These are phyloP conservation scores for Periophthalmus modestus DNA, from an alignment of 2,113 vertebrate genomes.

Conservation along the genomic window DNA sequence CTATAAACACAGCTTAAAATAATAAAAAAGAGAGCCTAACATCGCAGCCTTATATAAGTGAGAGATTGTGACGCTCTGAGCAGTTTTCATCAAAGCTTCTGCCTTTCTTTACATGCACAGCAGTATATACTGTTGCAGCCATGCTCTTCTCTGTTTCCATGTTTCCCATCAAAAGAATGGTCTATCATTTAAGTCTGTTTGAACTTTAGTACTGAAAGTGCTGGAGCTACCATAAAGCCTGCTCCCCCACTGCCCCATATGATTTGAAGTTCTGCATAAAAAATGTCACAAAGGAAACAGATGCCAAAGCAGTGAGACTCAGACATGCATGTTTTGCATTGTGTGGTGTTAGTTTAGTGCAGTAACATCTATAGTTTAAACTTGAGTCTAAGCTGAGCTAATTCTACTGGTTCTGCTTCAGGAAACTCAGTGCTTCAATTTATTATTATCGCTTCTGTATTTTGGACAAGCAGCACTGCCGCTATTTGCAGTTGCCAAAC, in stretches of 20 bases:
- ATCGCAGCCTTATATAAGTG: not conserved
- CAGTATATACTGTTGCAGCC: not conserved
- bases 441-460: not conserved
- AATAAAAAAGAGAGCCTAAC: not conserved
- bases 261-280: not conserved
- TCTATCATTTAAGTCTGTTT: conserved; percentile 22
- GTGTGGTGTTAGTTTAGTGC: not conserved
- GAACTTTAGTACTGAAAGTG: conserved; percentile 24
- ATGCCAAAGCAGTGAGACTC: not conserved
- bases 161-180: conserved; percentile 25
- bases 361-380: not conserved
- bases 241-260: not conserved
- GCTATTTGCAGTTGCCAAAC: not conserved
- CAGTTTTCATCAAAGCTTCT: conserved; percentile 7
- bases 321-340: not conserved
- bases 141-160: not conserved
- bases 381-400: not conserved
- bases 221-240: not conserved
- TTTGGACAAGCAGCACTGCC: not conserved
- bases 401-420: not conserved
- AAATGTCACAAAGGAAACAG: not conserved
- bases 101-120: not conserved
- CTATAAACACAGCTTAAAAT: not conserved
- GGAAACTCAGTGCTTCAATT: not conserved
- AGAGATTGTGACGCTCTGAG: not conserved